A percentile compares a stretch with the other conserved stretches of the same genome.
Evolutionary conservation across 2,797 vertebrate species (phyloP).

Genomic region (Pogonophryne albipinna): DNA sequence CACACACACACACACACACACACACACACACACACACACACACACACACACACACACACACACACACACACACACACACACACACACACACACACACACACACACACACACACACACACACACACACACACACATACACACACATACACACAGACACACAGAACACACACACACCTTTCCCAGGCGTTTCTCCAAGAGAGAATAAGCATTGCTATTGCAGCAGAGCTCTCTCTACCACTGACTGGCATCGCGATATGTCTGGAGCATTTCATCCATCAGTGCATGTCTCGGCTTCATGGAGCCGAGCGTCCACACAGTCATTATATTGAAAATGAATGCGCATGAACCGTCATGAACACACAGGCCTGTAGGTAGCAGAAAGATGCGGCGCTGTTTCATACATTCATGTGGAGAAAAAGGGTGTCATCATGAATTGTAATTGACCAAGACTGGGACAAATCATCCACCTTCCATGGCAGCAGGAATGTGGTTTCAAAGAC

Average conservation of each 20-base stretch:
- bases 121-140: too few species aligned
- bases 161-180: constrained; percentile 7
- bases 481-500: constrained; percentile 58
- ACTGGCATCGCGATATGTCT: constrained; percentile 51
- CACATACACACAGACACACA: too few species aligned
- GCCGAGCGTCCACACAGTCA: constrained; percentile 30
- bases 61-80: background rate
- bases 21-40: background rate
- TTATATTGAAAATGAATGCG: constrained; percentile 69
- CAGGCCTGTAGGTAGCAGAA: constrained; percentile 24
- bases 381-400: constrained; percentile 53
- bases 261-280: constrained; percentile 54
- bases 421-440: constrained; percentile 76
- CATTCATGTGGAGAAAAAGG: constrained; percentile 49
- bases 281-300: constrained; percentile 35
- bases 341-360: constrained; percentile 42
- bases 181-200: constrained; percentile 4
- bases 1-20: background rate
- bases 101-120: too few species aligned
- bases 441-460: constrained; percentile 57
- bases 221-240: constrained; percentile 21
- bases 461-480: constrained; percentile 51
- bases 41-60: too few species aligned
- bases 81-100: constrained; percentile 5
- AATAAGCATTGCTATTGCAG: constrained; percentile 28